Percentiles rank a stretch among this genome's conserved stretches.
These are phyloP conservation scores for Camelus bactrianus DNA, from an alignment of 2,113 vertebrate genomes.

Conservation along the genomic window DNA sequence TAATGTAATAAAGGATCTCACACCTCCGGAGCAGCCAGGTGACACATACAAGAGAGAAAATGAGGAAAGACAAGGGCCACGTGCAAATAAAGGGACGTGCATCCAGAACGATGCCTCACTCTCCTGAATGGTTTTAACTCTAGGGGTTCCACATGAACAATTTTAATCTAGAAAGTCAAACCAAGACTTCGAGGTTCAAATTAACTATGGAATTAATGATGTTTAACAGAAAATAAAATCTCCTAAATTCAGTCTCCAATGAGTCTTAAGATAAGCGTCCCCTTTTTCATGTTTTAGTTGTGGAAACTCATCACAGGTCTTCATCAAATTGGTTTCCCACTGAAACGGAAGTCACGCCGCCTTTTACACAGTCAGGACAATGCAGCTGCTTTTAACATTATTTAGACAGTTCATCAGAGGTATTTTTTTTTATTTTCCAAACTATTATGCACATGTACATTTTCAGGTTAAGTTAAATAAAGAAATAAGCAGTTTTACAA, in stretches of 20 bases:
- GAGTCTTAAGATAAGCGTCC: neutral
- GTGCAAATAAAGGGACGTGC: neutral
- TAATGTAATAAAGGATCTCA: neutral
- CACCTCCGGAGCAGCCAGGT: neutral
- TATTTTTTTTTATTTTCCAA: conserved; percentile 64
- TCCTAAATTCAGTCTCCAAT: neutral
- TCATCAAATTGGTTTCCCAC: neutral
- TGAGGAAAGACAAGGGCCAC: fast-evolving
- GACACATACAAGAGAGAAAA: fast-evolving
- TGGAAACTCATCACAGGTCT: neutral
- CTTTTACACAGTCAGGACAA: neutral
- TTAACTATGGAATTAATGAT: neutral
- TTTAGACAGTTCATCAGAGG: conserved; percentile 18
- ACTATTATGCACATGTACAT: neutral
- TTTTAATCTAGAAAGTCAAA: neutral
- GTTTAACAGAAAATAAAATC: neutral
- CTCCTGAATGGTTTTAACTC: neutral
- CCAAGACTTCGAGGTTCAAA: neutral
- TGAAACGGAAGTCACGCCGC: neutral
- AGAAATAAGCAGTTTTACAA: neutral
- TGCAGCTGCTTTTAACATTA: neutral
- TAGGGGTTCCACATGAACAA: neutral
- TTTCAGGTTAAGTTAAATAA: neutral
- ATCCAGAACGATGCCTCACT: fast-evolving
- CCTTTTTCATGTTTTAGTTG: neutral